A percentile compares a stretch with the other conserved stretches of the same genome.
These are phyloP conservation scores for Catharus fuscescens DNA, from an alignment of 2,113 vertebrate genomes.

Conservation along the genomic window DNA sequence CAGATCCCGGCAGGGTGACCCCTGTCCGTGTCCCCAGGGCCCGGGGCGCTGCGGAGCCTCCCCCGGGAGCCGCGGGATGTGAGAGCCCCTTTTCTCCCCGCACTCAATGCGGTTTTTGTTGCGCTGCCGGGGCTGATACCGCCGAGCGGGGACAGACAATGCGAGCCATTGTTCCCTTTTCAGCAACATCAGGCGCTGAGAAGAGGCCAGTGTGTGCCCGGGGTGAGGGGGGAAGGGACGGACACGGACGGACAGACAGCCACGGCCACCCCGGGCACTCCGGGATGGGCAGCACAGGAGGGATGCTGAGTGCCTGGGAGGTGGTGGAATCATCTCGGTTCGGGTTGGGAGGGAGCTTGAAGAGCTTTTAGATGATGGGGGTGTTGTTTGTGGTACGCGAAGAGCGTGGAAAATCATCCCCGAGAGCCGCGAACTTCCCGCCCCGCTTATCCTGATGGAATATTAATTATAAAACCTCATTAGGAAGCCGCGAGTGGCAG, in stretches of 20 bases:
- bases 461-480: not conserved
- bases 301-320: not conserved
- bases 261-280: not conserved
- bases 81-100: slow-evolving; percentile 65
- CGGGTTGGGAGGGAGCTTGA: rapidly evolving
- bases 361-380: not conserved
- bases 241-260: not conserved
- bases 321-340: rapidly evolving
- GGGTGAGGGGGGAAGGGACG: not conserved
- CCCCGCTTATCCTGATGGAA: not conserved
- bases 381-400: not conserved
- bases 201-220: not conserved
- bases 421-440: not conserved
- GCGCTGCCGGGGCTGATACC: slow-evolving; percentile 73
- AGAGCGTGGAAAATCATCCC: not conserved
- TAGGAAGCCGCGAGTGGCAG: not conserved
- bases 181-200: slow-evolving; percentile 65
- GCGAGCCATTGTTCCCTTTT: slow-evolving; percentile 77
- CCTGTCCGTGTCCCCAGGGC: no score
- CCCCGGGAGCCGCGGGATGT: slow-evolving; percentile 21
- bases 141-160: slow-evolving; percentile 75
- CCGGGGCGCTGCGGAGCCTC: not conserved
- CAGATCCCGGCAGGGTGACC: no score
- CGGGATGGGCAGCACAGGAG: not conserved
- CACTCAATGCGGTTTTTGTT: slow-evolving; percentile 84